Evolutionary conservation across 2,113 vertebrate genomes (phyloP), one percentile per base, ranked within the genome.

Genomic region (Xenopus laevis): DNA sequence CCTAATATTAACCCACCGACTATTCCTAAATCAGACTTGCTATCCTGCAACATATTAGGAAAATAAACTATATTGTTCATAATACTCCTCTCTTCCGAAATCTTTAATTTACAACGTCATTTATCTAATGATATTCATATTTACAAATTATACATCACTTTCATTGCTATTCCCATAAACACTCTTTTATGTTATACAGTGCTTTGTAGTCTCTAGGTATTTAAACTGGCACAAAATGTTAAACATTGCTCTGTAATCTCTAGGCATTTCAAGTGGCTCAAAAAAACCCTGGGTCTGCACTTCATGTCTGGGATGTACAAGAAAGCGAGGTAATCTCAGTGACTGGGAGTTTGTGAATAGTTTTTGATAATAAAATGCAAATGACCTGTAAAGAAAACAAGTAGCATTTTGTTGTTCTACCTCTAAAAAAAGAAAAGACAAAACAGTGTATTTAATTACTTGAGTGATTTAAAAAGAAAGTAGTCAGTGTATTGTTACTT

Each of bases 401-500:
- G 65, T 50, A 68, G 11, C 44, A 17, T 68, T 52, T 46, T 21
- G 50, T 61, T 13, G 40, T 46, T 62, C 53, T 65, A 66, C 65
- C 63, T 65, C 65, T 53, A 23, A 47, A 55, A 74, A 16, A 45
- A 50, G 57, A 20, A 65, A 57, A 60, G 45, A 66, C 73, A 2
- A 74, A 78, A 72, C 17, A 55, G 59, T 79, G 85, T 55, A 16
- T 55, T 55, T 89, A 91, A 91, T 92, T 89, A 89, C 88, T 84
- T 77, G 83, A 83, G 79, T 78, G 85, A 85, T 78, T 86, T 83
- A 79, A 83, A 84, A 71, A 75, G 86, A 79, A 86, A 81, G 84
- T 86, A 88, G 88, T 84, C 83, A 57, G 83, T 81, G 86, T 85
- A 89, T 89, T 85, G 88, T 87, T 87, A 85, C 86, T 88, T 91